A percentile compares a stretch with the other conserved stretches of the same genome.
Evolutionary conservation across 2,888 invertebrate species (phyloP).

Genomic region (Drosophila mayaguana): DNA sequence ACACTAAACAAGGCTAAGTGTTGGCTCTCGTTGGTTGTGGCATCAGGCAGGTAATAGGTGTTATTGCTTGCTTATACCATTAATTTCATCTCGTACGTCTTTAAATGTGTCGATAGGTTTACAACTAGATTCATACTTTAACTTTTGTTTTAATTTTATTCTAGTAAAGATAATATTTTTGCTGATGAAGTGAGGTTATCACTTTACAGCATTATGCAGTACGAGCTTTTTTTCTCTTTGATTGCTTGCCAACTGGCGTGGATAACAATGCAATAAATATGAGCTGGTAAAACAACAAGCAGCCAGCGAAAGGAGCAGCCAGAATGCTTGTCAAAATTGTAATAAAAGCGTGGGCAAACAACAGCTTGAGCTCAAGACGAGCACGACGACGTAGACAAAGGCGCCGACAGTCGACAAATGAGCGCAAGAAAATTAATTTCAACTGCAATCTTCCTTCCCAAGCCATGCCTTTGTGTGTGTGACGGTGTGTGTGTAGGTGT

Average conservation of each 20-base stretch:
- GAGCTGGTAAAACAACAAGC: conserved; percentile 11
- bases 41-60: conserved; percentile 48
- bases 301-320: conserved; percentile 9
- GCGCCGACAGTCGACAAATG: conserved; percentile 55
- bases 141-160: too few relatives aligned
- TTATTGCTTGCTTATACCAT: conserved; percentile 35
- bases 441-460: conserved; percentile 35
- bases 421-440: conserved; percentile 61
- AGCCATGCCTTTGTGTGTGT: conserved; percentile 7
- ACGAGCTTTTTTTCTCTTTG: conserved; percentile 9
- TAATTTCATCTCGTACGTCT: conserved; percentile 14
- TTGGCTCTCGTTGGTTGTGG: conserved; percentile 45
- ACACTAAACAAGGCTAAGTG: conserved; percentile 69
- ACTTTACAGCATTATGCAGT: conserved; percentile 53
- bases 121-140: not conserved
- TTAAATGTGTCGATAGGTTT: not conserved
- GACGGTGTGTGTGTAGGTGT: not conserved
- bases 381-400: conserved; percentile 36
- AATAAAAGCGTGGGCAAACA: conserved; percentile 43
- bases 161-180: not conserved
- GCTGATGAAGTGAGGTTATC: conserved; percentile 47
- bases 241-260: conserved; percentile 12
- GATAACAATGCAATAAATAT: conserved; percentile 67
- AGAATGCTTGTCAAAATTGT: conserved; percentile 42
- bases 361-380: conserved; percentile 13